These are phyloP conservation scores for Morus bassanus DNA, from an alignment of 2,797 vertebrate genomes.

Conservation along the genomic window DNA sequence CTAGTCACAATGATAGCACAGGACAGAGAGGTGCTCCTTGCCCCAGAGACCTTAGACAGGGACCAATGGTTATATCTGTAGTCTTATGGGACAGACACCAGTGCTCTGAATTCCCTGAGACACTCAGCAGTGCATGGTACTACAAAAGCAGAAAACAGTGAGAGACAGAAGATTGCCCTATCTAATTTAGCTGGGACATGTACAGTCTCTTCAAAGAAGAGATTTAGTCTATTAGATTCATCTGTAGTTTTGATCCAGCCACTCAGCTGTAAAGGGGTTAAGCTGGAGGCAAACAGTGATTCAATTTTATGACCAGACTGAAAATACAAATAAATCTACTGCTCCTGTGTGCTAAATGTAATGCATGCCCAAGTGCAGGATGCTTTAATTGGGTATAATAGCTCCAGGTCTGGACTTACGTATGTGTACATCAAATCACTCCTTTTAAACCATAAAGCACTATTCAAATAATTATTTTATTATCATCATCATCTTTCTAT, in stretches of 20 bases:
- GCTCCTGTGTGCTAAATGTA: background rate
- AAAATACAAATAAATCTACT: slow-evolving; percentile 31
- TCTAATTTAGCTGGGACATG: background rate
- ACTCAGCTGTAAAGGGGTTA: slow-evolving; percentile 14
- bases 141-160: background rate
- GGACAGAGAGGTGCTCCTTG: background rate
- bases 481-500: slow-evolving; percentile 19
- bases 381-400: slow-evolving; percentile 40
- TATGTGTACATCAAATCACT: background rate
- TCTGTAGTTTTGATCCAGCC: slow-evolving; percentile 22
- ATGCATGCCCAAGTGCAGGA: background rate
- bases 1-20: background rate
- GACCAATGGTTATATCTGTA: background rate
- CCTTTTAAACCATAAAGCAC: slow-evolving; percentile 6
- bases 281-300: slow-evolving; percentile 7
- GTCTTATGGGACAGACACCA: background rate
- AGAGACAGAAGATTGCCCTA: background rate
- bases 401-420: background rate
- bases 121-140: background rate
- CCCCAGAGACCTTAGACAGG: background rate
- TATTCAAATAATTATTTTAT: slow-evolving; percentile 59
- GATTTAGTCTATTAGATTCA: slow-evolving; percentile 20
- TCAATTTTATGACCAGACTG: background rate
- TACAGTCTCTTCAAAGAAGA: background rate
- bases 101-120: background rate